phyloP scores from a whole-genome alignment of 1,140 invertebrate species.

The Hylaeus volcanicus region DNA sequence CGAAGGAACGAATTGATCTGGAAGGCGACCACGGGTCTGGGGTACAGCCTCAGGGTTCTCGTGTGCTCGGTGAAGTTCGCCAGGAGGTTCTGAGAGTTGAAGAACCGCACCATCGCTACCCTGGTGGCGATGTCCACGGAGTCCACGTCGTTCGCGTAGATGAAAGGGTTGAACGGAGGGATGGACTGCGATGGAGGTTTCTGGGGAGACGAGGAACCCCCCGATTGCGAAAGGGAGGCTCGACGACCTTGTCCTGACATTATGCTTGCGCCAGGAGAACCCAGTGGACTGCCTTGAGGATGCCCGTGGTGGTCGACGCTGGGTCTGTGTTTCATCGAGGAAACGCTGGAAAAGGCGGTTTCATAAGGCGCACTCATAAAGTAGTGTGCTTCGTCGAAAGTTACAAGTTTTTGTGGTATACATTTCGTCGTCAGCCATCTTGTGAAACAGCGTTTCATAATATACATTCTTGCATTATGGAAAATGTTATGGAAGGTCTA shows the following conservation, averaged over 20 bases:
- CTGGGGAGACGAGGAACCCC: constrained; percentile 49
- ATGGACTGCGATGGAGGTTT: constrained; percentile 63
- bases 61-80: constrained; percentile 99
- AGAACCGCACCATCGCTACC: constrained; percentile 99
- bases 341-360: constrained; percentile 54
- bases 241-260: constrained; percentile 70
- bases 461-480: too few species aligned
- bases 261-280: constrained; percentile 68
- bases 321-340: constrained; percentile 72
- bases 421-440: too few species aligned
- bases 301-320: constrained; percentile 64
- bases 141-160: constrained; percentile 98
- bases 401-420: too few species aligned
- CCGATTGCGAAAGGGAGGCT: constrained; percentile 68
- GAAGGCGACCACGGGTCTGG: constrained; percentile 98
- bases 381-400: too few species aligned
- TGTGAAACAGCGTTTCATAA: too few species aligned
- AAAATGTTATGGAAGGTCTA: too few species aligned
- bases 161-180: constrained; percentile 89
- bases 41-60: constrained; percentile 96
- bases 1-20: constrained; percentile 98
- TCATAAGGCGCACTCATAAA: too few species aligned
- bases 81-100: constrained; percentile 97
- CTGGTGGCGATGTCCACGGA: constrained; percentile 99
- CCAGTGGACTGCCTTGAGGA: constrained; percentile 53